Base-by-base conservation (phyloP, 1,140 invertebrate species). In the Drosophila pectinifera region DNA sequence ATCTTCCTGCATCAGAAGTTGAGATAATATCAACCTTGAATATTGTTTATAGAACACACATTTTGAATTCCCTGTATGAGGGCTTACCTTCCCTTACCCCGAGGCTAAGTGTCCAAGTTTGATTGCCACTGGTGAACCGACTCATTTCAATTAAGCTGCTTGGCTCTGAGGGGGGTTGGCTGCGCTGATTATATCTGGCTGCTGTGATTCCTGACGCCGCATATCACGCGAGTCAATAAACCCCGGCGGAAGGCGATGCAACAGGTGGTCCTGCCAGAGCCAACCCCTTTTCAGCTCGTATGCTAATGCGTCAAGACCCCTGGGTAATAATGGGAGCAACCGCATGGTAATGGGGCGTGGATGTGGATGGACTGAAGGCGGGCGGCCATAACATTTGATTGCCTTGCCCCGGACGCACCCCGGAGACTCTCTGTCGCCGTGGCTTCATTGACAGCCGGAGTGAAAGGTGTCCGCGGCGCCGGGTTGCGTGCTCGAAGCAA, bases 401-500 rank as follows among this genome's bases (percentile, higher is more conserved):
- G 64, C 26, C 20, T 36, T 65, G 59, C 28, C 28, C 28, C 28
- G 34, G 43, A 55, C 67, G 39, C 64, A 70, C 64, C 68, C 68
- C 26, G 34, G 42, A 26, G 64, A 69, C 39, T 26, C 20, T 22
- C 22, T 46, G 41, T 22, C 38, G 4, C n/a, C 39, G 24, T 4
- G 10, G 41, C 31, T 31, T 31, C 43, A 55, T 69, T 69, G 67
- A 68, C 67, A 72, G 67, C 7, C 31, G 22, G 48, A 41, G 39
- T 28, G 65, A 41, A 53, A 68, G 41, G 67, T 54, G 46, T 68
- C 62, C 42, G 41, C 39, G 59, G 53, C 69, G 75, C 63, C 74
- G 57, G 75, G 73, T 77, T 78, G 75, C 75, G 75, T 78, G 75
- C 53, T 36, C 13, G 10, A 78, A 78, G 26, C 57, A 78, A 78